These are phyloP conservation scores for Eledone cirrhosa DNA, from an alignment of 2,888 invertebrate genomes.

Conservation along the genomic window DNA sequence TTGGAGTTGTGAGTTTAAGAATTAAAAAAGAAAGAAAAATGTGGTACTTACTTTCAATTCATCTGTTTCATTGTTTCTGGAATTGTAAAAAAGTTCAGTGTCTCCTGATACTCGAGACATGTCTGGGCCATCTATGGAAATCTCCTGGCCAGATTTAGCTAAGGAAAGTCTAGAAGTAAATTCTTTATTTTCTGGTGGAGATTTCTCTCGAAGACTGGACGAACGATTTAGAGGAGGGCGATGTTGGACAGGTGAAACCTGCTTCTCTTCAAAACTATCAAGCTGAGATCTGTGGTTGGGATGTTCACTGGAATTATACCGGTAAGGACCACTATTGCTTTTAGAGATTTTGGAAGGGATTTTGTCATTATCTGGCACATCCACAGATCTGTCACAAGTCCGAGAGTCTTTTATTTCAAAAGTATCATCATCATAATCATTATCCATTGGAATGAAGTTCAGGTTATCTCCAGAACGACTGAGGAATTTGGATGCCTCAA, in stretches of 20 bases:
- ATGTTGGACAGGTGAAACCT: conserved; percentile 33
- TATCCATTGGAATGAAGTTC: conserved; percentile 38
- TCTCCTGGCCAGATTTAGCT: conserved; percentile 38
- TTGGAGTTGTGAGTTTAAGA: neutral
- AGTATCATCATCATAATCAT: neutral
- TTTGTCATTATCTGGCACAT: neutral
- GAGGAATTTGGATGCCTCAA: conserved; percentile 50
- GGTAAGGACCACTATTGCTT: neutral
- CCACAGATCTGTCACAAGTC: neutral
- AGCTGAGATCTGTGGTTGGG: conserved; percentile 34
- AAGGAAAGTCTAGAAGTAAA: conserved; percentile 51
- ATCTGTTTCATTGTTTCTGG: conserved; percentile 62
- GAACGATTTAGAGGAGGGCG: conserved; percentile 43
- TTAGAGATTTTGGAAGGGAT: neutral
- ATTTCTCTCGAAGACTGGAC: conserved; percentile 43
- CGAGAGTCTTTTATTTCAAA: conserved; percentile 4
- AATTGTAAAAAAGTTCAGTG: conserved; percentile 31
- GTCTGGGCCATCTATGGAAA: conserved; percentile 29
- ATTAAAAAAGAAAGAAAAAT: neutral
- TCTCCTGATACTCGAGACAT: conserved; percentile 8
- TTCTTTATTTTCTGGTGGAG: conserved; percentile 55
- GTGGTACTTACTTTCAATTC: conserved; percentile 60
- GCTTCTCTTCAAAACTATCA: conserved; percentile 48
- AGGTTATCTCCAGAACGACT: conserved; percentile 59
- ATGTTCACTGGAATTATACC: neutral